A percentile compares a stretch with the other conserved stretches of the same genome.
Conservation (phyloP, 2,113 vertebrate genomes). For the Shinisaurus crocodilurus region DNA sequence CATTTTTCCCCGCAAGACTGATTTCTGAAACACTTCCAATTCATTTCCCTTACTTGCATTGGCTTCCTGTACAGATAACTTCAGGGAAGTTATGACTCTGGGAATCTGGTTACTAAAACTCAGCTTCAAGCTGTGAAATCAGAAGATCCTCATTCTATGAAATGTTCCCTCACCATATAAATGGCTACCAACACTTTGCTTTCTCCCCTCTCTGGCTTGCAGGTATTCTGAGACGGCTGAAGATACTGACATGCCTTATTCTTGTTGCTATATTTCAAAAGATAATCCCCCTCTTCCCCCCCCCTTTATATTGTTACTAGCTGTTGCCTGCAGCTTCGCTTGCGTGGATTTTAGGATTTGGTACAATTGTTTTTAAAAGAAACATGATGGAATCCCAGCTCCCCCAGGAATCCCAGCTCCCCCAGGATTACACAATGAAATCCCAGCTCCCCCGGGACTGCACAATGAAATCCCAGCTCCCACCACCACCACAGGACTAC, state of each 20-base stretch:
- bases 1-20: not conserved
- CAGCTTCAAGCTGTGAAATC: not conserved
- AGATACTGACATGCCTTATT: not conserved
- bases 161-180: not conserved
- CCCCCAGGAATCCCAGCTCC: too few species aligned
- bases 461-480: too few species aligned
- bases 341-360: too few species aligned
- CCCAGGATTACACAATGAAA: too few species aligned
- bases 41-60: not conserved
- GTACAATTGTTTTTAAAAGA: too few species aligned
- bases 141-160: not conserved
- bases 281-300: too few species aligned
- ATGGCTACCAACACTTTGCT: not conserved
- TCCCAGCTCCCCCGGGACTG: too few species aligned
- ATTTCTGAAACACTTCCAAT: not conserved
- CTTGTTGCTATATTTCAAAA: not conserved
- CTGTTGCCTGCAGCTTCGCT: too few species aligned
- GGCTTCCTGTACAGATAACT: not conserved
- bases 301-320: too few species aligned
- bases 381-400: too few species aligned
- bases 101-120: not conserved
- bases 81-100: not conserved
- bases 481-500: too few species aligned
- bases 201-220: not conserved
- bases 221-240: not conserved